Evolutionary conservation across 2,797 vertebrate genomes (phyloP), one percentile per base, ranked within the genome.

Genomic region (Rhinoraja longicauda): DNA sequence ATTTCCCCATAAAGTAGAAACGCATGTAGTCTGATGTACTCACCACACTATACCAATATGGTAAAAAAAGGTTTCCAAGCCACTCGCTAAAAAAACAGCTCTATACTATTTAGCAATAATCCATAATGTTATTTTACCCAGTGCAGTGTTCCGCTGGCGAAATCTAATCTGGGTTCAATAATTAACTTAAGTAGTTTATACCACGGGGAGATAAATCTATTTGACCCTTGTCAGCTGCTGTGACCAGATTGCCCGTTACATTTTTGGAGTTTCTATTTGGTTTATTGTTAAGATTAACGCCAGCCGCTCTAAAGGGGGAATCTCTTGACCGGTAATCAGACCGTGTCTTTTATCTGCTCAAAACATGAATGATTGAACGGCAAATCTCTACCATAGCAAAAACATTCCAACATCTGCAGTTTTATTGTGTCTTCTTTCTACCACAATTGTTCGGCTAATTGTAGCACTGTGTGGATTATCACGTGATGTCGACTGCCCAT

Each of bases 111-210:
- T 91, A 45, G 12, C 36, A 73, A 73, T 39, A 36, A 53, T 17
- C 32, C 26, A 57, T 21, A 73, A 29, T 90, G 64, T 90, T 67
- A 90, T 73, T 91, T 91, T 73, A 3, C 73, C 4, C 67, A 15
- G 10, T 72, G 64, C 24, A 72, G 39, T 73, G 26, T 59, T 72
- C 36, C 26, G 90, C 70, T 91, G 70, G 17, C 70, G 32, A 91
- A 91, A 91, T 70, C 19, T 39, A 70, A 90, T 90, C 24, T 72
- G 36, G 45, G 32, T 64, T 90, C 32, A 90, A 45, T 72, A 91
- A 91, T 91, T 72, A 24, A 21, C 88, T 91, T 13, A 72, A 45
- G 36, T 32, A 90, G 67, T 21, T 90, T 70, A 70, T 39, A 29
- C 64, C 67, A 39, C 70, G 53, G 24, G 70, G 70, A 91, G 72